phyloP scores from a whole-genome alignment of 2,797 vertebrate species.

The Liparis tanakae region DNA sequence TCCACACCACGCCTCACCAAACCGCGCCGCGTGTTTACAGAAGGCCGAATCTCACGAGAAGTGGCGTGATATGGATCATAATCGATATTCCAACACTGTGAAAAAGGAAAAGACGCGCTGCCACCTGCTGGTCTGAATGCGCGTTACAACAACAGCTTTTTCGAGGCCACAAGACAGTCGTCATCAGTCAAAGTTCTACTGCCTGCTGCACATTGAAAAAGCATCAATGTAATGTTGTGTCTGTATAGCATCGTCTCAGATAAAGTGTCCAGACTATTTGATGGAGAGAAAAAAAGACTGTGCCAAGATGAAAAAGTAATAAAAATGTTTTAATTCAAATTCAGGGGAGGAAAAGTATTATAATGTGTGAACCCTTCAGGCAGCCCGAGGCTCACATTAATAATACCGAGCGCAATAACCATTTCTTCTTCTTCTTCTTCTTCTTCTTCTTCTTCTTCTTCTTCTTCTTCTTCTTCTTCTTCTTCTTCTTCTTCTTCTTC shows the following conservation, averaged over 20 bases:
- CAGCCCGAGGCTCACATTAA: conserved; percentile 27
- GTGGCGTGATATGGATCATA: conserved; percentile 15
- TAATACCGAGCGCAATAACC: conserved; percentile 38
- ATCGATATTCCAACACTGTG: not conserved
- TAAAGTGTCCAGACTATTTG: conserved; percentile 5
- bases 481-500: conserved; percentile 24
- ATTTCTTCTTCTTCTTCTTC: conserved; percentile 24
- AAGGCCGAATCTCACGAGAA: not conserved
- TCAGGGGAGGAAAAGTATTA: not conserved
- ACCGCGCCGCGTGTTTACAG: conserved; percentile 9
- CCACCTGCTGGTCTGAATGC: conserved; percentile 65
- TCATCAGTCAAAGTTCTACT: conserved; percentile 40
- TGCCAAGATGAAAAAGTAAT: conserved; percentile 9
- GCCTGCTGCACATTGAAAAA: conserved; percentile 17
- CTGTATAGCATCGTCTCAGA: not conserved
- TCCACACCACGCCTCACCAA: not conserved
- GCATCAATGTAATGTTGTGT: not conserved
- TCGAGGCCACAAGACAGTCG: conserved; percentile 42
- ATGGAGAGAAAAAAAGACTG: not conserved
- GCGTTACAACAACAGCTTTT: conserved; percentile 67
- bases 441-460: conserved; percentile 31
- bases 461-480: conserved; percentile 33
- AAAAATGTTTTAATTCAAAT: conserved; percentile 16
- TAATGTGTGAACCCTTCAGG: conserved; percentile 5
- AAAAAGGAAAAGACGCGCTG: conserved; percentile 38